Conservation (phyloP, 2,113 vertebrate species). For the Corythornis madagascariensis region DNA sequence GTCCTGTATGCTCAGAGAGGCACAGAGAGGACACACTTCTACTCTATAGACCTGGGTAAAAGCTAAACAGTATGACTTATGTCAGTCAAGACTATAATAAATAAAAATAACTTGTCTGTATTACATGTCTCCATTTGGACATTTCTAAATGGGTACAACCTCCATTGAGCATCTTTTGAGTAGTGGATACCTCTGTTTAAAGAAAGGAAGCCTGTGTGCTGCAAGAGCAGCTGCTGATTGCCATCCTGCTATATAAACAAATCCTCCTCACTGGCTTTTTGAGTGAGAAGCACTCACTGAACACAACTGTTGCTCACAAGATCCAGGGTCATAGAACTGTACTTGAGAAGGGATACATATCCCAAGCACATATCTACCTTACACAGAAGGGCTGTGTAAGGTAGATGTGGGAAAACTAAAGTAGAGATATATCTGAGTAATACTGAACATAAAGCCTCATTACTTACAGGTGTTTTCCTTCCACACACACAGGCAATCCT, state of each 20-base stretch:
- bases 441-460: background rate
- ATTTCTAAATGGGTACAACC: background rate
- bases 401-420: background rate
- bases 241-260: background rate
- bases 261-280: background rate
- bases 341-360: background rate
- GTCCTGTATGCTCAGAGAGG: background rate
- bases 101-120: background rate
- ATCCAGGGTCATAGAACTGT: background rate
- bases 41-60: rapidly evolving
- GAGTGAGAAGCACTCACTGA: background rate
- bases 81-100: background rate
- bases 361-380: background rate
- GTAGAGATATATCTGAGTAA: background rate
- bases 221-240: background rate
- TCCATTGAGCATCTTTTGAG: background rate
- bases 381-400: background rate
- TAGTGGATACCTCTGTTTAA: rapidly evolving
- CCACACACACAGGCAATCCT: background rate
- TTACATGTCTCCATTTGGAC: background rate
- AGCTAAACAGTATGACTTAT: background rate
- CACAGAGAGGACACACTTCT: background rate
- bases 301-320: background rate
- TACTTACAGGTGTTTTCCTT: background rate
- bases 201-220: background rate